Percentiles rank a stretch among this genome's conserved stretches.
Conservation (phyloP, 2,797 vertebrate genomes). For the Clamator glandarius region DNA sequence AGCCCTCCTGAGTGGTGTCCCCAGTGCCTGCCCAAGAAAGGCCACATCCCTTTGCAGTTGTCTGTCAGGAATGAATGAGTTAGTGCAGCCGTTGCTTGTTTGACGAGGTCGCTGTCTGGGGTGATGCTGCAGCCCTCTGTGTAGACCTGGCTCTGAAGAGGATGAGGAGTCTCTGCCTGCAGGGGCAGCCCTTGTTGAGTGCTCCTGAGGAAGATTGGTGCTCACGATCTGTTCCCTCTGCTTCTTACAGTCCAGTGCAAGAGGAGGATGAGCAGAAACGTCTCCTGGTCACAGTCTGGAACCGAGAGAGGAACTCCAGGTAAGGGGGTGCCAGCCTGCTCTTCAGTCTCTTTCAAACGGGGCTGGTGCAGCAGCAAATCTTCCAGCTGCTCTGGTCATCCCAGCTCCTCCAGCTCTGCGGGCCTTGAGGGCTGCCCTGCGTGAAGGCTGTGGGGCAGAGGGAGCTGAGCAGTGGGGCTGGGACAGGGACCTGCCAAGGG, state of each 20-base stretch:
- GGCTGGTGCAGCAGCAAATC: not conserved
- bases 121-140: not conserved
- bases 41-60: not conserved
- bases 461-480: not conserved
- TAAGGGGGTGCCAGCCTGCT: constrained; percentile 42
- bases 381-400: not conserved
- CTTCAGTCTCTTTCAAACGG: rapidly evolving
- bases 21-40: not conserved
- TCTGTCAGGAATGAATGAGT: not conserved
- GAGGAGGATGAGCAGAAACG: constrained; percentile 83
- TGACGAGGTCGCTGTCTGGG: not conserved
- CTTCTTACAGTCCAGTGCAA: constrained; percentile 71
- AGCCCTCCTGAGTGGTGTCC: not conserved
- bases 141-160: not conserved
- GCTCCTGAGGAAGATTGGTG: not conserved
- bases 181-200: not conserved
- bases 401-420: not conserved
- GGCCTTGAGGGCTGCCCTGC: not conserved
- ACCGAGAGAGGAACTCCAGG: constrained; percentile 81
- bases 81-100: not conserved
- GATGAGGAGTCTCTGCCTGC: not conserved
- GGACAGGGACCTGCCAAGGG: not conserved
- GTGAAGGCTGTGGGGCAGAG: rapidly evolving
- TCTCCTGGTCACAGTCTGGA: constrained; percentile 88
- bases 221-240: not conserved